Evolutionary conservation across 2,113 vertebrate species (phyloP), one percentile per base, ranked within the genome.

Genomic region (Oreochromis spilurus): DNA sequence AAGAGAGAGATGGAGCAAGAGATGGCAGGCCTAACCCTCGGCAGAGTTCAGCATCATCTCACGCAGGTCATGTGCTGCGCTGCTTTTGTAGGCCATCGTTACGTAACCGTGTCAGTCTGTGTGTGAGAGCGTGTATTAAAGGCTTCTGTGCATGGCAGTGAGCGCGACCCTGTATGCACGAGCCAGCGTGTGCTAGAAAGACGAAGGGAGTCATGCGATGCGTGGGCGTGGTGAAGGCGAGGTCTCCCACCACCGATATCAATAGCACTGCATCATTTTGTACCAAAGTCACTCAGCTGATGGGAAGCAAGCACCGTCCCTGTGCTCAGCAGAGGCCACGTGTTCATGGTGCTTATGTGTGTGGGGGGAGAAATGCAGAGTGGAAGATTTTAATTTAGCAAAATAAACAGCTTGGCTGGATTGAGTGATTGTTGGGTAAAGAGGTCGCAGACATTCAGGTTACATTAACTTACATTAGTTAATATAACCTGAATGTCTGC

Each of bases 1-100:
- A 58, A 45, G 83, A 53, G 34, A 55, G 65, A 62, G 85, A 65
- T 36, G 38, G 83, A 77, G 84, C 40, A 67, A 36, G 79, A 70
- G 84, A 87, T 52, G 55, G 83, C 54, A 57, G 67, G 88, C 57
- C 86, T 80, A 83, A 93, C 75, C 86, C 87, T 90, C 91, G 86
- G 80, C 93, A 92, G 89, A 93, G 94, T 92, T 94, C 92, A 93
- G 57, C 92, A 91, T 91, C 91, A 89, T 94, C 88, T 94, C 90
- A 91, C 75, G 34, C 90, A 84, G 89, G 85, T 93, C 95, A 94
- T 94, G 93, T 95, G 94, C 93, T 1, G 78, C 21, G 57, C 82
- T 83, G 87, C 91, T 89, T 93, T 93, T 89, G 90, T 93, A 90
- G 91, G 93, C 86, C 93, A 90, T 16, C 58, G 81, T 95, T 95